Evolutionary conservation across 1,140 invertebrate genomes (phyloP), one percentile per base, ranked within the genome.

Genomic region (Bombus confusus): DNA sequence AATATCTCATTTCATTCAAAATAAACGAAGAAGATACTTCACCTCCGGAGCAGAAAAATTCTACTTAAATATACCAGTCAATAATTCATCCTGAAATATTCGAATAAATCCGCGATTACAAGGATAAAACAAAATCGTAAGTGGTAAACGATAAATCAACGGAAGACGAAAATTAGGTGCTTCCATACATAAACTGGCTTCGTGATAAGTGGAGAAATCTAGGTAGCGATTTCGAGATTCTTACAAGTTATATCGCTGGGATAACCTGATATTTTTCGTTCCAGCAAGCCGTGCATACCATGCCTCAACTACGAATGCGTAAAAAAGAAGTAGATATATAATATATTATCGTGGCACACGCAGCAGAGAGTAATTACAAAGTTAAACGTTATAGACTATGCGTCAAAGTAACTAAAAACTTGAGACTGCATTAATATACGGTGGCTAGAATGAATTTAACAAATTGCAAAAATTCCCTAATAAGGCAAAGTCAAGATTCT

Each of bases 111-210:
- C 59, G 28, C 59, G 28, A 4, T 12, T 13, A 62, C 28, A 62
- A 12, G 59, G 28, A 62, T n/a, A 62, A 62, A 66, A 31, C n/a
- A 66, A 66, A 15, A 18, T 31, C n/a, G 15, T 13, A 66, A 31
- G 15, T 66, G 64, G 64, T 66, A 18, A 18, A 66, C 5, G 64
- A 8, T 31, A 66, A 66, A 66, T 66, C n/a, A 66, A 66, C 64
- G 64, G 64, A 66, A 66, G n/a, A 66, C n/a, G 64, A 31, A 66
- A 66, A 66, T 66, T 66, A 66, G 64, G 31, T 66, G n/a, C 64
- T 31, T 15, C 31, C 31, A 31, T 31, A 31, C 15, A 18, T 18
- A 18, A 15, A 66, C n/a, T 15, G 31, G 34, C 66, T 22, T 8
- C 66, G 2, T 31, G 66, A 68, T 68, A 68, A 68, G 31, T 34